Conservation (phyloP, 2,888 invertebrate genomes). For the Anagyrus pseudococci region DNA sequence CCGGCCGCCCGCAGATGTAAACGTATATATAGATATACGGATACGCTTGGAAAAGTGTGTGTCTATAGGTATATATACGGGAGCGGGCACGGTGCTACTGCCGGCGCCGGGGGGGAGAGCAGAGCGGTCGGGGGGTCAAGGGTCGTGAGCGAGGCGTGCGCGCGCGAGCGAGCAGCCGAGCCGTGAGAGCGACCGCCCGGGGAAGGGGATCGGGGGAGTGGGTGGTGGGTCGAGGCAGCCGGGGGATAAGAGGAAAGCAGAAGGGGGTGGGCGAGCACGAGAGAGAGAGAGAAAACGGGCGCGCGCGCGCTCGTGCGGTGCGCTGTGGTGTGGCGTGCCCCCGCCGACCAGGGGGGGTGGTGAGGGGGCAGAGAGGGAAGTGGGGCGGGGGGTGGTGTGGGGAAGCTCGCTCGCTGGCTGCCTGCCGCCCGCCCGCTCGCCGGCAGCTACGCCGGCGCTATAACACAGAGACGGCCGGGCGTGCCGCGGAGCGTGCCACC, state of each 20-base stretch:
- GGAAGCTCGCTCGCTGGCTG: conserved; percentile 55
- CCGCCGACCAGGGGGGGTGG: conserved; percentile 38
- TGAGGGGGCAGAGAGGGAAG: conserved; percentile 23
- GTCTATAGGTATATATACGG: neutral
- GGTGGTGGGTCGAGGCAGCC: too few relatives aligned
- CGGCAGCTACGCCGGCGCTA: too few relatives aligned
- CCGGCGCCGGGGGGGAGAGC: conserved; percentile 27
- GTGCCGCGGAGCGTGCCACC: conserved; percentile 63
- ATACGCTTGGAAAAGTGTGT: too few relatives aligned
- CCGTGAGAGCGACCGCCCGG: too few relatives aligned
- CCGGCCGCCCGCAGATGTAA: too few relatives aligned
- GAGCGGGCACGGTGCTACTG: neutral
- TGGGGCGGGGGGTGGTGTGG: conserved; percentile 23
- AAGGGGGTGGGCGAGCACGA: conserved; percentile 3
- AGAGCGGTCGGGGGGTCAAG: conserved; percentile 37
- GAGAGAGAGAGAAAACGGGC: too few relatives aligned
- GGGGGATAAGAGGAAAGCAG: too few relatives aligned
- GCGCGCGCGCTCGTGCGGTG: conserved; percentile 9
- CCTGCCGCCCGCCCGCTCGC: conserved; percentile 14
- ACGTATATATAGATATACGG: too few relatives aligned
- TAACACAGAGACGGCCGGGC: too few relatives aligned
- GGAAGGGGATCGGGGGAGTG: too few relatives aligned
- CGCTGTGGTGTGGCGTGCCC: conserved; percentile 35
- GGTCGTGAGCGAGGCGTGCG: conserved; percentile 31
- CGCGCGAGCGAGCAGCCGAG: conserved; percentile 25